Conservation (phyloP, 2,888 invertebrate genomes). For the Caenorhabditis becei region DNA sequence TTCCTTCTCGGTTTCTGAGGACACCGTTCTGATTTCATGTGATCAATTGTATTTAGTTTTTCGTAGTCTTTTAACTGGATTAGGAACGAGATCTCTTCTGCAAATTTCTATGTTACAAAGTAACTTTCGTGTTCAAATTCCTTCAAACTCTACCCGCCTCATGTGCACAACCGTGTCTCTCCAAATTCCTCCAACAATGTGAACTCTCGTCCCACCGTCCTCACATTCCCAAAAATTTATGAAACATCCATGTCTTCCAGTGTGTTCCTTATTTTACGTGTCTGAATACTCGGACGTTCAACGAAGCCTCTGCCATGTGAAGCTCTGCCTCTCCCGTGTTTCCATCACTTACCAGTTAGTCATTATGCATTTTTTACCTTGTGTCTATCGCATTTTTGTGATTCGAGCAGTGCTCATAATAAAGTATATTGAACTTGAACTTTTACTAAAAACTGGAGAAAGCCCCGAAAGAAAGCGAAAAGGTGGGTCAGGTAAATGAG, state of each 20-base stretch:
- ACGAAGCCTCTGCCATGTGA: background rate
- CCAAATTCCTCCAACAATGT: no score
- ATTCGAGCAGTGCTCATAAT: background rate
- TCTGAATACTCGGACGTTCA: background rate
- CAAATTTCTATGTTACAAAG: no score
- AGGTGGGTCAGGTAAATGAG: constrained; percentile 46
- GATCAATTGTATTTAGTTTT: no score
- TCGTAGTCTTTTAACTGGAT: no score
- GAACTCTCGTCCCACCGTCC: no score
- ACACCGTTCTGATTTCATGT: no score
- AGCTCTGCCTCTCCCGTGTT: no score
- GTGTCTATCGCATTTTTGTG: background rate
- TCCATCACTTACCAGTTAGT: background rate
- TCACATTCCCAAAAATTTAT: background rate
- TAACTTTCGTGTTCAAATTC: no score
- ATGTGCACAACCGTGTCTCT: no score
- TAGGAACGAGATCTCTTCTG: no score
- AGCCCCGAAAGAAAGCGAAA: constrained; percentile 19
- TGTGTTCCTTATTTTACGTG: background rate
- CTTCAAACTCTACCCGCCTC: no score
- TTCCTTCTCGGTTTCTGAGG: no score
- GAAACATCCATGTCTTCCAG: background rate
- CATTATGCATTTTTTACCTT: background rate
- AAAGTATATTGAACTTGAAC: background rate
- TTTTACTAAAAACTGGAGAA: background rate